phyloP scores from a whole-genome alignment of 2,888 invertebrate species.

The Eilema griseolum region DNA sequence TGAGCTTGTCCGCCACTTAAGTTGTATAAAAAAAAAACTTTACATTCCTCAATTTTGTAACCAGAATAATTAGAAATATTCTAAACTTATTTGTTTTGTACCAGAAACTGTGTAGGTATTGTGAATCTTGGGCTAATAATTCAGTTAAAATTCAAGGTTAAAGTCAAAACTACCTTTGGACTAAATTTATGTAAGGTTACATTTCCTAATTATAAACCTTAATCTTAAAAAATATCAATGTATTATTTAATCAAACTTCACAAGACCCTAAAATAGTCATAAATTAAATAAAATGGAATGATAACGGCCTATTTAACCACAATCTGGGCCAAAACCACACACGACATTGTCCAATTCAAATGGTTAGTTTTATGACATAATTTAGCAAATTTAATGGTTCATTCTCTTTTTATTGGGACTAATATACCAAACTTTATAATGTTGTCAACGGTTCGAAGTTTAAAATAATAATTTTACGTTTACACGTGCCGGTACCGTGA shows the following conservation, averaged over 20 bases:
- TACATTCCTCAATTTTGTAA: no score
- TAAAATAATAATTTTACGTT: conserved; percentile 33
- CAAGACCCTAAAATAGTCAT: not conserved
- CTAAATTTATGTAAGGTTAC: not conserved
- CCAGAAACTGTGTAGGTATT: not conserved
- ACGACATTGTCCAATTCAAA: conserved; percentile 49
- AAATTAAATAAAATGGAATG: not conserved
- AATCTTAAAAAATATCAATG: not conserved
- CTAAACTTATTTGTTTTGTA: not conserved
- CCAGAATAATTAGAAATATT: not conserved
- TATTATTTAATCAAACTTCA: not conserved
- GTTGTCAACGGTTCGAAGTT: conserved; percentile 28
- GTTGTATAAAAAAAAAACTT: no score
- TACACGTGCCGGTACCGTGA: conserved; percentile 5
- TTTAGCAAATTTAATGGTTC: conserved; percentile 39
- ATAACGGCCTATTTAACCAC: conserved; percentile 11
- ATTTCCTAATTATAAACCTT: not conserved
- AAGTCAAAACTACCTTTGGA: not conserved
- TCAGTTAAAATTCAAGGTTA: not conserved
- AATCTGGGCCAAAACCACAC: conserved; percentile 12
- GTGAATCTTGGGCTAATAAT: not conserved
- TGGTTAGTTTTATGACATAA: conserved; percentile 30
- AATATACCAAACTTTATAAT: conserved; percentile 56
- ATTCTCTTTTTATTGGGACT: conserved; percentile 40
- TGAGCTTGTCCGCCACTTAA: no score